Evolutionary conservation across 2,797 vertebrate genomes (phyloP), one percentile per base, ranked within the genome.

Genomic region (Anas bernieri): DNA sequence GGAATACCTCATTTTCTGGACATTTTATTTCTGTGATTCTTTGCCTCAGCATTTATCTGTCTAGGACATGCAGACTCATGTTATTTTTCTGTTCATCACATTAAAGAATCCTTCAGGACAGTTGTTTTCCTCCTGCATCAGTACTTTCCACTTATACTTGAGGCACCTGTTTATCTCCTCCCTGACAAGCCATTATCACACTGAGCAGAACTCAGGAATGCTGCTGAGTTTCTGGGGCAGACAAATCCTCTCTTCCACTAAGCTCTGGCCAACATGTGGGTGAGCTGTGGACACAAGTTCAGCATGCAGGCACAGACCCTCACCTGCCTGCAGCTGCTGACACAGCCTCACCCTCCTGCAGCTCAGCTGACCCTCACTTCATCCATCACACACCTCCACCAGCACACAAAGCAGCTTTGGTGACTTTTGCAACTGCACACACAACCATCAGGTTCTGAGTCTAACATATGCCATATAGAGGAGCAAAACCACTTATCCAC

Each of bases 281-380:
- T 0, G 1, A 56, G 67, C 33, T 41, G 6, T 6, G 25, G 25
- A 5, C 6, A 2, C 8, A 3, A 2, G 15, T 23, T 23, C 1
- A 4, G 30, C 23, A 30, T 55, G 18, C 18, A 25, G 52, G 31
- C 52, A 52, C 31, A 52, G 26, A n/a, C 17, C 25, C 43, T 35
- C 10, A 23, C 17, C 17, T 12, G 9, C 17, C 26, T 26, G 35
- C 52, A 80, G 26, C 68, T 52, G 41, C 48, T 7, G 0, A 3
- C 13, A n/a, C n/a, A n/a, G n/a, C 39, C 46, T n/a, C 3, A 1
- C 43, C n/a, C n/a, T n/a, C 17, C 26, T 26, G 35, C 52, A 80
- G 26, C 68, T 52, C 48, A 17, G 41, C 48, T 7, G 0, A 3
- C 13, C 39, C 46, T n/a, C 3, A 1, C 43, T 28, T 20, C 54